Base-by-base conservation (phyloP, 2,888 invertebrate genomes). In the Polydrusus cervinus region DNA sequence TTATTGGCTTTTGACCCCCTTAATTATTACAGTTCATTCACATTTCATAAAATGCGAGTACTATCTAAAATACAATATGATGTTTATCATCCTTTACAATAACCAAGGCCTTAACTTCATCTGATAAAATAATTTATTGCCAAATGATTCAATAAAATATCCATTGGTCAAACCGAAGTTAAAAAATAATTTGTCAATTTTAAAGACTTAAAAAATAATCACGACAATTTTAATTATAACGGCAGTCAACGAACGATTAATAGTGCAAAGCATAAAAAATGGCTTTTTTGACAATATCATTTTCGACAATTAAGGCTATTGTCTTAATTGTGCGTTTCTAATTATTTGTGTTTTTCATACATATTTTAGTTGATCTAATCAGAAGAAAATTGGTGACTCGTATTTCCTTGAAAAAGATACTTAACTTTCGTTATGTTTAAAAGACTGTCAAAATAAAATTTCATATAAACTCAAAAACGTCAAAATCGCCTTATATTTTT, bases 51-150 rank as follows among this genome's bases (percentile, higher is more conserved):
- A 25, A 16, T 60, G 16, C 16, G 57, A 14, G 13, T 38, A 20
- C 18, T 14, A 9, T 9, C 30, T n/a, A 67, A 16, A 51, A 49
- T n/a, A 45, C 49, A 47, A 30, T 51, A 49, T 20, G 60, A 60
- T 60, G 14, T 60, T 60, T 60, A 60, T 34, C 9, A 18, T 60
- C 40, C 16, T n/a, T n/a, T 14, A 14, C 34, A 30, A 55, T 34
- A 55, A 3, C 55, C 34, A 34, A 34, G 62, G 68, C 64, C 34
- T 75, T 55, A 67, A 71, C 71, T 67, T 40, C 49, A 67, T 30
- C 57, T 62, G 51, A 75, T 76, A 72, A 76, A 75, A 57, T 43
- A 61, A 64, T 72, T 76, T 76, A 76, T 65, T 72, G 57, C 69
- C 38, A 47, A 60, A 76, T 72, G 68, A 72, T 65, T 61, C 30